Base-by-base conservation (phyloP, 2,797 vertebrate species). In the Rachycentron canadum region DNA sequence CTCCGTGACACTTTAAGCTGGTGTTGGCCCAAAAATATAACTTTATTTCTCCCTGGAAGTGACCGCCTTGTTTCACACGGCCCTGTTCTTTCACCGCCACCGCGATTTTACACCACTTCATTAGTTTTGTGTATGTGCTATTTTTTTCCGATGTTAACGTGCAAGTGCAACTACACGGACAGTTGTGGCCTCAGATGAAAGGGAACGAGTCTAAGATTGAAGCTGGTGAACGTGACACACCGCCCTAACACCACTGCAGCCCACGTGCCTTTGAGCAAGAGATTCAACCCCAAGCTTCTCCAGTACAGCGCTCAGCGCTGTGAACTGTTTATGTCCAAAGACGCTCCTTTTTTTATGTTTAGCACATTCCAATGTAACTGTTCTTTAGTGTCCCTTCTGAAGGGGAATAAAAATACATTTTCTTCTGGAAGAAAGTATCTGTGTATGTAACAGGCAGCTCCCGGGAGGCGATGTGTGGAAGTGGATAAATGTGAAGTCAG, bases 11-110 rank as follows among this genome's bases (percentile, higher is more conserved):
- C 38, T 77, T 82, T 36, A 57, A 68, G 69, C 72, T 62, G 47
- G 71, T 77, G 64, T 21, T 73, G 57, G n/a, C 60, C 43, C 73
- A 45, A 77, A 85, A 70, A 78, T 75, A 75, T 45, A 58, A 62
- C 71, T 70, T 72, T 32, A 60, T 71, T 74, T 79, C 32, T 84
- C 49, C 17, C n/a, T 71, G 34, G 12, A 61, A 49, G 50, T 36
- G 25, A 28, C 36, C 70, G 55, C 5, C 30, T 56, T 38, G 49
- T 68, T 69, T 73, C 70, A 75, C 30, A 11, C 41, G 58, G 43
- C 36, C 3, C 36, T 78, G 17, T 53, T 70, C 13, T 28, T 72
- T 58, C 2, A 21, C 23, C 17, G 12, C 40, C 26, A 6, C 60
- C 23, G 58, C 25, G 16, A 14, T n/a, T 68, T n/a, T 9, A 40